phyloP scores from a whole-genome alignment of 2,113 vertebrate genomes.

The Pantherophis guttatus region DNA sequence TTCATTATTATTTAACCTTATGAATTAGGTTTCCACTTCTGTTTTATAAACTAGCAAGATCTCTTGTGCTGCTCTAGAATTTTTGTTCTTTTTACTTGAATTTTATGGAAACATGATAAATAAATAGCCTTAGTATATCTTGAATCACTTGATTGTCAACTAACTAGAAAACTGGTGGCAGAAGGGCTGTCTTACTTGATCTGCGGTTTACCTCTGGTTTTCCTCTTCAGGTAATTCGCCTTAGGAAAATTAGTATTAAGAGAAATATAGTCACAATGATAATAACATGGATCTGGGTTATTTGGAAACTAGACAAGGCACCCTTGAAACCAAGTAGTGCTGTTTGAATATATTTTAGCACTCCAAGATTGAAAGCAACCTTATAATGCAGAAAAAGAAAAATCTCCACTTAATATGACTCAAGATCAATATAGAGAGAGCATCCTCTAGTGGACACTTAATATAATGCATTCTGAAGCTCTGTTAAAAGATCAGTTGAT shows the following conservation, averaged over 20 bases:
- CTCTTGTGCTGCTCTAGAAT: background rate
- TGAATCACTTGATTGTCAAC: background rate
- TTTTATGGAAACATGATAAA: background rate
- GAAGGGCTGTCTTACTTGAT: background rate
- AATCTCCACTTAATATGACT: background rate
- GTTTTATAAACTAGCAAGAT: background rate
- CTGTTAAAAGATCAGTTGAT: background rate
- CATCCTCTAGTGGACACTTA: constrained; percentile 6
- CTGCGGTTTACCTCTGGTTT: background rate
- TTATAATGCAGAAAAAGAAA: background rate
- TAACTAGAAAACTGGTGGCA: background rate
- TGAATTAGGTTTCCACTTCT: background rate
- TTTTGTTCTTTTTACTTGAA: background rate
- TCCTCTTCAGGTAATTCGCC: background rate
- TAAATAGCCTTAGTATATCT: background rate
- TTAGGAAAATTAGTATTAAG: background rate
- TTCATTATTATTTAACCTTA: background rate
- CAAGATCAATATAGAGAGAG: background rate
- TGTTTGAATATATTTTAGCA: background rate
- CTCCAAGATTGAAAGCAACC: background rate
- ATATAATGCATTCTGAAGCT: background rate
- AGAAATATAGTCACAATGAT: background rate
- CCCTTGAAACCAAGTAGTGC: background rate
- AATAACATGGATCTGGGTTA: background rate
- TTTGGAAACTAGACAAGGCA: background rate